Percentiles rank a stretch among this genome's conserved stretches.
Evolutionary conservation across 2,797 vertebrate species (phyloP).

Genomic region (Lagorchestes hirsutus): DNA sequence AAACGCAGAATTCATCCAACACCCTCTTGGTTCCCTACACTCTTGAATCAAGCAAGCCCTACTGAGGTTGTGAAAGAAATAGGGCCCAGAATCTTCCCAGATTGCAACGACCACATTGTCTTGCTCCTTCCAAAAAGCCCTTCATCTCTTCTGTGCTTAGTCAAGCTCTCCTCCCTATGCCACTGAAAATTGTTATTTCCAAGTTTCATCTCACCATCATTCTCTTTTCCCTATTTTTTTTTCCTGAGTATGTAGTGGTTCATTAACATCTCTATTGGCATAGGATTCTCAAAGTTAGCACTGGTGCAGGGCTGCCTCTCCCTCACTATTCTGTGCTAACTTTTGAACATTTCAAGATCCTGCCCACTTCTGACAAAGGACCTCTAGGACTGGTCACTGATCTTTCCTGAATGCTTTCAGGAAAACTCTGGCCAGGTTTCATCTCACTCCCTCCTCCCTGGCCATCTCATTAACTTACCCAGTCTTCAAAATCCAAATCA

Average conservation of each 20-base stretch:
- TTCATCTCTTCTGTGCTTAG: not conserved
- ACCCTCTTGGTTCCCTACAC: not conserved
- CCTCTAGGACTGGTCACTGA: not conserved
- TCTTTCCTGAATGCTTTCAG: not conserved
- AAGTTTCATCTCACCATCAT: not conserved
- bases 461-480: not conserved
- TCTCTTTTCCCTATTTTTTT: not conserved
- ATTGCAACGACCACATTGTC: not conserved
- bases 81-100: not conserved
- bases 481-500: not conserved
- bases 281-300: not conserved
- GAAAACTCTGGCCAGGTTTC: not conserved
- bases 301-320: not conserved
- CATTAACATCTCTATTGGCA: not conserved
- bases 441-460: too few species aligned
- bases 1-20: not conserved
- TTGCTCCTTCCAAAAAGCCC: not conserved
- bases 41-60: not conserved
- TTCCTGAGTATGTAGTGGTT: not conserved
- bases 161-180: not conserved
- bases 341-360: not conserved
- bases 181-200: not conserved
- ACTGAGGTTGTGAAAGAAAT: not conserved
- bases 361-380: not conserved
- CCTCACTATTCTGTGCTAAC: not conserved